Percentiles rank a stretch among this genome's conserved stretches.
These are phyloP conservation scores for Ochotona princeps DNA, from an alignment of 2,113 vertebrate genomes.

Conservation along the genomic window DNA sequence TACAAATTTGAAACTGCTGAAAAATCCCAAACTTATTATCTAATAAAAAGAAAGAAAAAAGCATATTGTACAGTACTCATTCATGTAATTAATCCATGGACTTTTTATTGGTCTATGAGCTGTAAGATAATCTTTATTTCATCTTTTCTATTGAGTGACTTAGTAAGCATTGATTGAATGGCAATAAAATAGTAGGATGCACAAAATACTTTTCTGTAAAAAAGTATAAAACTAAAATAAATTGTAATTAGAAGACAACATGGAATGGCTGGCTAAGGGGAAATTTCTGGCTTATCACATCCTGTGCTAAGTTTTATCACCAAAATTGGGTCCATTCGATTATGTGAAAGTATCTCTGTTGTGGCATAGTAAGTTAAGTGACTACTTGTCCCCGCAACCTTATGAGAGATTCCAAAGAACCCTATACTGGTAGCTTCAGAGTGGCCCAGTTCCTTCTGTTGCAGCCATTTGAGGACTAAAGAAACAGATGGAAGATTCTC, in stretches of 20 bases:
- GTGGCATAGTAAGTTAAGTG: too few species aligned
- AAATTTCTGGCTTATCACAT: background rate
- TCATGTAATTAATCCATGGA: background rate
- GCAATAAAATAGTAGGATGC: background rate
- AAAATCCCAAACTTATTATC: background rate
- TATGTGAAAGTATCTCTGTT: background rate
- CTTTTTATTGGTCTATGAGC: background rate
- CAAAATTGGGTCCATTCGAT: background rate
- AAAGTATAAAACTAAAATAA: background rate
- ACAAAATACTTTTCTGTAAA: background rate
- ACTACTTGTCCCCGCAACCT: too few species aligned
- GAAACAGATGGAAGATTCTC: too few species aligned
- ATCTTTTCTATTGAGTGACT: background rate
- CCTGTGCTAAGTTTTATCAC: accelerated
- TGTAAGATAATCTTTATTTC: background rate
- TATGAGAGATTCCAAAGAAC: too few species aligned
- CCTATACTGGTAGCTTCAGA: too few species aligned
- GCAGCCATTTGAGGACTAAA: too few species aligned
- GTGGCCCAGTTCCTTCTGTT: too few species aligned
- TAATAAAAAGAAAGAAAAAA: too few species aligned
- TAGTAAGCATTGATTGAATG: background rate
- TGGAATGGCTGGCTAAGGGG: background rate
- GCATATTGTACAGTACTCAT: background rate
- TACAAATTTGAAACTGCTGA: background rate
- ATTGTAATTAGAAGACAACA: background rate